Base-by-base conservation (phyloP, 2,113 vertebrate species). In the Pimephales promelas region DNA sequence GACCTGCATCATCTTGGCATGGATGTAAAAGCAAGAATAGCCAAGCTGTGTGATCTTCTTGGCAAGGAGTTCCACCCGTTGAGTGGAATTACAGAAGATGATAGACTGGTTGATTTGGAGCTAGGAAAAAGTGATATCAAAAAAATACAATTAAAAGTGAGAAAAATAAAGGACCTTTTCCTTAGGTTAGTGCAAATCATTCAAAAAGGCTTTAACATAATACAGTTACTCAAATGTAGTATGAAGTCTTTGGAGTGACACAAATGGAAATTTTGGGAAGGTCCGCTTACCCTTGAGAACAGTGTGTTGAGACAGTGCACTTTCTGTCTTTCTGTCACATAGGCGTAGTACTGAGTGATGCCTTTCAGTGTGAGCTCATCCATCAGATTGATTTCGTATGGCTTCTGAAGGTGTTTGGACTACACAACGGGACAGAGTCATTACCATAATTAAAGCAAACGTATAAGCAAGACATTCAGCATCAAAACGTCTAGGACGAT, bases 1-100 rank as follows among this genome's bases (percentile, higher is more conserved):
- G 66, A 95, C 94, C 94, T 95, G 94, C 93, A 95, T 95, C 94
- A 95, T 95, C 89, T 94, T 95, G 47, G 94, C 94, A 8, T 95
- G 94, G 84, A 95, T 95, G 89, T 95, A 95, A 91, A 95, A 95
- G 83, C 94, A 95, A 83, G 94, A 95, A 89, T 95, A 95, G 8
- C 94, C 94, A 82, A 95, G 88, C 81, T 95, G 94, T 45, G 94
- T 94, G 89, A 95, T 95, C 90, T 95, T 95, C 89, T 95, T 95
- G 80, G 94, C 94, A 88, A 95, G 81, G 5, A 95, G 92, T 89
- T 95, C 94, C 83, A 95, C 94, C 79, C 94, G 89, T 87, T 95
- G 93, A 49, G 94, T 95, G 81, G 94, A 95, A 92, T 95, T 95
- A 84, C 94, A 95, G 91, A 95, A 95, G 88, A 95, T 95, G 82